phyloP scores from a whole-genome alignment of 2,888 invertebrate species.

The Agrenia bidenticulata region DNA sequence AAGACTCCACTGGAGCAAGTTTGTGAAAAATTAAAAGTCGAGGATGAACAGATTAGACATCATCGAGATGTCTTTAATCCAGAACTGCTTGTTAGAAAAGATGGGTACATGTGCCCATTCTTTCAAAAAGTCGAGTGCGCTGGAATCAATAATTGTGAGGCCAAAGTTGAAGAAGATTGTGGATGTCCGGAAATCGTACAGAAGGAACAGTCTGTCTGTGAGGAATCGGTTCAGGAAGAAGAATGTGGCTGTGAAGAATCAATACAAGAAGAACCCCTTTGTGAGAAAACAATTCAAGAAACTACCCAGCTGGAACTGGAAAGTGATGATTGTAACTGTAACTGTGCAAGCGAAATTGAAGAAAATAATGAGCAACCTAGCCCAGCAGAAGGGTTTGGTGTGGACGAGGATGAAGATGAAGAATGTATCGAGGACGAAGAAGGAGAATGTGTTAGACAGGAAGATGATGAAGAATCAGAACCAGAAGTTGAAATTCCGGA shows the following conservation, averaged over 20 bases:
- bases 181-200: no score
- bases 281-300: background rate
- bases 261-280: background rate
- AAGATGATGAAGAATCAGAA: conserved; percentile 24
- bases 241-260: conserved; percentile 1
- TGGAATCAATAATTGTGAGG: no score
- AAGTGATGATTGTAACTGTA: conserved; percentile 14
- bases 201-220: background rate
- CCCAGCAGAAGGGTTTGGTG: no score
- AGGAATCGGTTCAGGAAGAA: conserved; percentile 1
- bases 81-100: conserved; percentile 24
- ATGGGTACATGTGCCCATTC: conserved; percentile 37
- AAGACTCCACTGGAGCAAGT: conserved; percentile 12
- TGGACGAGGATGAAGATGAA: conserved; percentile 20
- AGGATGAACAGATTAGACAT: conserved; percentile 28
- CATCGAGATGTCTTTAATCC: conserved; percentile 38
- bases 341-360: background rate
- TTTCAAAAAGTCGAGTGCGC: conserved; percentile 31
- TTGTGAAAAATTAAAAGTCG: conserved; percentile 23
- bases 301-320: no score
- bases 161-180: background rate
- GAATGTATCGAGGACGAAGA: conserved; percentile 34
- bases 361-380: background rate
- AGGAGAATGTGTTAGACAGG: conserved; percentile 31
- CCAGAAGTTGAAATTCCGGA: background rate